Base-by-base conservation (phyloP, 2,113 vertebrate species). In the Martes martes region DNA sequence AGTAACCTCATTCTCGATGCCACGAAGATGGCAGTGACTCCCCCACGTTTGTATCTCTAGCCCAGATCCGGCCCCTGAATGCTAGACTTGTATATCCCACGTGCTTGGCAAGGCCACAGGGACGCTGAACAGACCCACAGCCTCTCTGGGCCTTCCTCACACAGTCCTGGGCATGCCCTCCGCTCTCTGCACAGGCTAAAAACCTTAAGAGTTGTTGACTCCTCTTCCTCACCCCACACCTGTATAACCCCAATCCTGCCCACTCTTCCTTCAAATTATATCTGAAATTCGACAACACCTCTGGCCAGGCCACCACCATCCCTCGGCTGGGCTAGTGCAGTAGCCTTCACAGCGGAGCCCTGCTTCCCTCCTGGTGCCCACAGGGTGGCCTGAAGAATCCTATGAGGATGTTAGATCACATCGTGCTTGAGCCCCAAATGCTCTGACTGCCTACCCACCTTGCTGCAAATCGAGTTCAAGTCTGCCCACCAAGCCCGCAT, bases 381-480 rank as follows among this genome's bases (percentile, higher is more conserved):
- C 14, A 1, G 0, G 3, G 82, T 6, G 0, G 36, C 55, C 76
- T 42, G 39, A 84, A 19, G 23, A 52, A 2, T 23, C 61, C 45
- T 7, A 5, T 15, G 3, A 59, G 21, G 50, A 24, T 2, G 1
- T 39, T 1, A 59, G 45, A 63, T 55, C 39, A 19, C 13, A 18
- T 28, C 13, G 0, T 15, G 39, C 63, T 71, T 50, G 39, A 55
- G 86, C 47, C 65, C 52, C 1, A 33, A 31, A 31, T 4, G 36
- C 33, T 59, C 59, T 2, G 3, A 26, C 1, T 33, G 73, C 26
- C 74, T 39, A 57, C 16, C 21, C 19, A 28, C 14, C 33, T n/a
- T 21, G 2, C 23, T 28, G 31, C 4, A 42, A 52, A 52, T 7
- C 26, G 4, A 61, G 16, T 47, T 55, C 26, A 82, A 55, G 61